Percentiles rank a stretch among this genome's conserved stretches.
Conservation (phyloP, 2,888 invertebrate genomes). For the Linnaemya vulpina region DNA sequence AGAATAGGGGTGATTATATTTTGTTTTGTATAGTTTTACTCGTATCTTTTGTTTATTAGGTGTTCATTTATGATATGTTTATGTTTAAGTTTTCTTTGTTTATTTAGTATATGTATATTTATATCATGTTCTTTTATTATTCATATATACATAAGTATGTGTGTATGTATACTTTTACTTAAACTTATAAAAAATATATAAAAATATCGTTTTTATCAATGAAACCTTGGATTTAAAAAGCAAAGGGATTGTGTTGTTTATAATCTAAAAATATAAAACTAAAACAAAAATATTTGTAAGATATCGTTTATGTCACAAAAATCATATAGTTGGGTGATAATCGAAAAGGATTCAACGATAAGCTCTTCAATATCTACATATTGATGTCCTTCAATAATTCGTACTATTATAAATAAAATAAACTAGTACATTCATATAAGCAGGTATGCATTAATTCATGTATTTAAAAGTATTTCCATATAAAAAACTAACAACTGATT, state of each 20-base stretch:
- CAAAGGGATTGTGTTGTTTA: conserved; percentile 4
- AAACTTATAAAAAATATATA: conserved; percentile 50
- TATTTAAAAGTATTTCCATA: too few species aligned
- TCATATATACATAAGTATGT: background rate
- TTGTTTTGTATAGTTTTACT: conserved; percentile 63
- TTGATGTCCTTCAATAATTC: too few species aligned
- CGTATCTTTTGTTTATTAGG: conserved; percentile 72
- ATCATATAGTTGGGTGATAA: background rate
- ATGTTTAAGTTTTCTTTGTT: conserved; percentile 60
- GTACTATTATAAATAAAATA: too few species aligned
- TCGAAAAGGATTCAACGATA: too few species aligned
- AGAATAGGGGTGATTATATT: too few species aligned
- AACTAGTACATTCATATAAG: too few species aligned
- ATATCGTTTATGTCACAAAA: background rate
- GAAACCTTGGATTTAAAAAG: conserved; percentile 67
- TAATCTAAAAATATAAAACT: background rate
- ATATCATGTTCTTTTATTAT: conserved; percentile 39
- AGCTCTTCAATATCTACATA: too few species aligned
- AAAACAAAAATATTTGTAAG: background rate
- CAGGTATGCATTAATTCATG: too few species aligned
- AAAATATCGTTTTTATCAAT: conserved; percentile 65
- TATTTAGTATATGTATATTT: conserved; percentile 39
- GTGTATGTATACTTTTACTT: conserved; percentile 30
- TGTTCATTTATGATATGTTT: conserved; percentile 71
- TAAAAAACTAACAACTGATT: too few species aligned